Evolutionary conservation across 2,888 invertebrate genomes (phyloP), one percentile per base, ranked within the genome.

Genomic region (Poecilobothrus nobilitatus): DNA sequence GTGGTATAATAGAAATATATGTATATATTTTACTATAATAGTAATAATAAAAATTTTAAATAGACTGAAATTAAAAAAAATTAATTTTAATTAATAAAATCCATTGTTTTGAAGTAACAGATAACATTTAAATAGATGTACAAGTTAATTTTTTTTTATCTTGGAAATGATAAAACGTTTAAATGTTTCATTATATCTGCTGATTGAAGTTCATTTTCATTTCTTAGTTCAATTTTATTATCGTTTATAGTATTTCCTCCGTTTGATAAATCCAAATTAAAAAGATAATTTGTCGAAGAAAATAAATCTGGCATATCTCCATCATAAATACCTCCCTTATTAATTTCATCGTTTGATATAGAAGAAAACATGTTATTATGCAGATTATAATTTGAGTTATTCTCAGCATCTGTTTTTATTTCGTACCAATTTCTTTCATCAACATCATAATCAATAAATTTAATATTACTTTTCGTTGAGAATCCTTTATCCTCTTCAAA

Each of bases 401-500:
- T 53, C 18, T 53, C 53, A 1, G 53, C 53, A 53, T 69, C 67
- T 10, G 66, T 67, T 21, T 68, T 68, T 64, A 68, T 53, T 65
- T 67, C 67, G 53, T 73, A 74, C 74, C 75, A 76, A 70, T 75
- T 74, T 41, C 71, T 71, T 69, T 76, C 76, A 63, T 76, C 76
- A 66, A 76, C 70, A 68, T 76, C 75, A 63, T 73, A 73, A 70
- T 76, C 75, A 61, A 73, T 67, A 53, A 74, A 70, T 22, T 67
- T 63, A 22, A 68, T 68, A 37, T 61, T 67, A 66, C 27, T 69
- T 65, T 67, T 67, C 53, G 67, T 66, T 66, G 70, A 67, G 53
- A 68, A 70, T 66, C 64, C 70, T 67, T 68, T 73, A 18, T 75
- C 70, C 34, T 75, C 73, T 63, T 74, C 75, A 68, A 75, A 75